Evolutionary conservation across 1,140 invertebrate species (phyloP).

Genomic region (Mercenaria mercenaria): DNA sequence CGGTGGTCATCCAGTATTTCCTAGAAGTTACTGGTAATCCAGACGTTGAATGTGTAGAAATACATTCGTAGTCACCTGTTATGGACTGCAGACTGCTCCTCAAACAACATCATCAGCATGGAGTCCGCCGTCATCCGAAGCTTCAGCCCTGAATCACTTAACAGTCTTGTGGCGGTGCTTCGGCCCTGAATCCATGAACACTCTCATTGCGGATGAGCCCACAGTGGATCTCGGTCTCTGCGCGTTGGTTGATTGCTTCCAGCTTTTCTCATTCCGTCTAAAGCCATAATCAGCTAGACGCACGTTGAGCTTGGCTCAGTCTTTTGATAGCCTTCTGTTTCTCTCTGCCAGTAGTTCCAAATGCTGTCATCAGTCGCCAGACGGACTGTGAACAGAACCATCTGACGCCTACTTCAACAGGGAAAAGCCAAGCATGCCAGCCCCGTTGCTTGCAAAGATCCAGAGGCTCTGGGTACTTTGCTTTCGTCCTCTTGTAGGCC

Average conservation of each 20-base stretch:
- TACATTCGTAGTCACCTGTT: too few species aligned
- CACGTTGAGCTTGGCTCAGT: neutral
- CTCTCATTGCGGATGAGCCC: too few species aligned
- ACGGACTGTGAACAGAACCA: constrained; percentile 38
- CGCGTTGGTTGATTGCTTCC: too few species aligned
- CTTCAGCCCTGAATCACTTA: too few species aligned
- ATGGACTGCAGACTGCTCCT: too few species aligned
- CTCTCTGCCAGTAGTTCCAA: constrained; percentile 31
- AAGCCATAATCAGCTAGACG: too few species aligned
- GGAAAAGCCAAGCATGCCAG: constrained; percentile 44
- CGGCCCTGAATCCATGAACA: too few species aligned
- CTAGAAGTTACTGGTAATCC: constrained; percentile 52
- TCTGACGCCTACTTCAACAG: constrained; percentile 45
- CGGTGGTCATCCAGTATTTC: constrained; percentile 60
- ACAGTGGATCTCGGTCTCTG: too few species aligned
- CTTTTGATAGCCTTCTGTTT: neutral
- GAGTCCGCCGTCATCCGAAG: too few species aligned
- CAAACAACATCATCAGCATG: too few species aligned
- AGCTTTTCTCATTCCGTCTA: too few species aligned
- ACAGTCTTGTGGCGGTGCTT: neutral
- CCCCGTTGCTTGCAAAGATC: neutral
- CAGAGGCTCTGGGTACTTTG: constrained; percentile 20
- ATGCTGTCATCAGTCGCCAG: constrained; percentile 10
- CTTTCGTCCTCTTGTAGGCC: constrained; percentile 51
- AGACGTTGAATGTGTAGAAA: too few species aligned